These are phyloP conservation scores for Podocnemis expansa DNA, from an alignment of 2,113 vertebrate genomes.

Conservation along the genomic window DNA sequence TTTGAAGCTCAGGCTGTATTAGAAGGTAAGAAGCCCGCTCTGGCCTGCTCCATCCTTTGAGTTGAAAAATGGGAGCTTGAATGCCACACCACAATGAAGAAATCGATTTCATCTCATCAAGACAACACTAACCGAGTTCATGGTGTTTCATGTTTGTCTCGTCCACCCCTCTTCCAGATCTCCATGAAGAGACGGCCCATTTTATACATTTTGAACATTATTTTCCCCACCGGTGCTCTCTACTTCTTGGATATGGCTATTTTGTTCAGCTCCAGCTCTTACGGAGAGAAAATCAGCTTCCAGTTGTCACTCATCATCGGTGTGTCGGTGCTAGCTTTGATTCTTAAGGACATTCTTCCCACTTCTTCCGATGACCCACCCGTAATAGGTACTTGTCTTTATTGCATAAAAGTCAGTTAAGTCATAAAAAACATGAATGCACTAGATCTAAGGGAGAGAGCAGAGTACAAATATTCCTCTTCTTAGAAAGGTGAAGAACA, in stretches of 20 bases:
- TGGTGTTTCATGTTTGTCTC: neutral
- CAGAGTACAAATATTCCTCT: fast-evolving
- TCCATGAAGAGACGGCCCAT: constrained; percentile 73
- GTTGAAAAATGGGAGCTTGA: neutral
- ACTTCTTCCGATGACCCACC: constrained; percentile 78
- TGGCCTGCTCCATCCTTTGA: too few species aligned
- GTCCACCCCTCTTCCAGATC: constrained; percentile 70
- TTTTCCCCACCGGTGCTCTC: constrained; percentile 76
- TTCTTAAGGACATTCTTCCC: constrained; percentile 83
- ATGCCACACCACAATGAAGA: neutral
- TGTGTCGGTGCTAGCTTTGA: constrained; percentile 83
- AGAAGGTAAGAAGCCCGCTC: neutral
- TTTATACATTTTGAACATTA: constrained; percentile 80
- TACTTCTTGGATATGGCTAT: constrained; percentile 81
- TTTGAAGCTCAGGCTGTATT: neutral
- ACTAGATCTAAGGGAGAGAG: neutral
- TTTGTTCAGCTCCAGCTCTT: constrained; percentile 71
- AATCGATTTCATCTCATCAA: neutral
- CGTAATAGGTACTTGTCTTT: constrained; percentile 71
- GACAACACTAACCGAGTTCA: neutral
- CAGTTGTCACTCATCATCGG: constrained; percentile 83
- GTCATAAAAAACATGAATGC: neutral
- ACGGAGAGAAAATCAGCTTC: constrained; percentile 79
- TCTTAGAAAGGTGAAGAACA: neutral
- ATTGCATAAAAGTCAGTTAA: fast-evolving